A percentile compares a stretch with the other conserved stretches of the same genome.
These are phyloP conservation scores for Eristalis intricaria DNA, from an alignment of 2,888 invertebrate genomes.

Conservation along the genomic window DNA sequence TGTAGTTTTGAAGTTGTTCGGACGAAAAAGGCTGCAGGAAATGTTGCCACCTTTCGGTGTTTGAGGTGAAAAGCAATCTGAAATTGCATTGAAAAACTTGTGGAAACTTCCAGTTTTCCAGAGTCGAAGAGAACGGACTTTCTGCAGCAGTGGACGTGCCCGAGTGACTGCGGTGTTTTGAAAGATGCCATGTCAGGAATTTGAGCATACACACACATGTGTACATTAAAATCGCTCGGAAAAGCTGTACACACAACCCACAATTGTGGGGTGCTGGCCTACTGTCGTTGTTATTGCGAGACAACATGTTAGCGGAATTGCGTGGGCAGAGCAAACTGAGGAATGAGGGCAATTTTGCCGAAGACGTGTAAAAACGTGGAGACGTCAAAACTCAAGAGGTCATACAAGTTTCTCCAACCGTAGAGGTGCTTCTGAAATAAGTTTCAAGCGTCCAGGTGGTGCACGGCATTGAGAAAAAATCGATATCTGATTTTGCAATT, in stretches of 20 bases:
- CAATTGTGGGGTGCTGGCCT: background rate
- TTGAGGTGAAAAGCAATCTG: too few relatives aligned
- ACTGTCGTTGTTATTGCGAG: background rate
- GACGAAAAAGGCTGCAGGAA: too few relatives aligned
- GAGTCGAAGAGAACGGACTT: too few relatives aligned
- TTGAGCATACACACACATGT: background rate
- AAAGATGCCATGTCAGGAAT: background rate
- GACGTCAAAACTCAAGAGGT: background rate
- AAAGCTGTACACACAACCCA: background rate
- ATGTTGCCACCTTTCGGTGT: too few relatives aligned
- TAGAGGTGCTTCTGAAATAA: background rate
- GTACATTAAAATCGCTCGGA: too few relatives aligned
- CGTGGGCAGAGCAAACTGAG: background rate
- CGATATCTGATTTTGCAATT: background rate
- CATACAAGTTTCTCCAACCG: background rate
- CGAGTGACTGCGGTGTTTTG: too few relatives aligned
- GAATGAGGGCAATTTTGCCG: background rate
- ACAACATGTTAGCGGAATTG: background rate
- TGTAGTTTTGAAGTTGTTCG: too few relatives aligned
- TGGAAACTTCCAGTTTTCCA: too few relatives aligned
- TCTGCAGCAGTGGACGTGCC: too few relatives aligned
- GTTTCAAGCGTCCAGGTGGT: background rate
- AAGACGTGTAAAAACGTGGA: background rate
- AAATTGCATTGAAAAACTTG: too few relatives aligned
- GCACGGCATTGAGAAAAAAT: background rate